Conservation (phyloP, 23 tunicate genomes). For the Diplosoma virens region DNA sequence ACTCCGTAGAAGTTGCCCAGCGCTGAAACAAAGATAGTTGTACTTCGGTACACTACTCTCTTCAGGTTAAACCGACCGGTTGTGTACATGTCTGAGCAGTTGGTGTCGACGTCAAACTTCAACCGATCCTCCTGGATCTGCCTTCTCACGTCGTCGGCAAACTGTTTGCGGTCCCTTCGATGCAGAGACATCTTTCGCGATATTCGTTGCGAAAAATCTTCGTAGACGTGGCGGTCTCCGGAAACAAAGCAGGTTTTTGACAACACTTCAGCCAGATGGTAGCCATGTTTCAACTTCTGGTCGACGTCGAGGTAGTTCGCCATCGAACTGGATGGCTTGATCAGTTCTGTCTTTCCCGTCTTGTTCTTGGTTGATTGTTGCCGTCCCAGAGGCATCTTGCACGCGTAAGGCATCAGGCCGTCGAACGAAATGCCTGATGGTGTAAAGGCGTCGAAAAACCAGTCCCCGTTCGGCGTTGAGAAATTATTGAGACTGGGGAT, state of each 20-base stretch:
- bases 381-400: conserved; percentile 33
- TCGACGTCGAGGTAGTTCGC: conserved; percentile 24
- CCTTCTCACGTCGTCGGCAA: conserved; percentile 2
- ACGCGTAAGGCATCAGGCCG: conserved; percentile 42
- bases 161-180: neutral
- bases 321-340: conserved; percentile 50
- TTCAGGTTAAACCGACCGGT: conserved; percentile 43
- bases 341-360: conserved; percentile 31
- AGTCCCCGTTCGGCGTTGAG: conserved; percentile 21
- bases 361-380: conserved; percentile 13
- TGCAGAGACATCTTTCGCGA: neutral
- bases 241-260: conserved; percentile 55
- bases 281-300: conserved; percentile 38
- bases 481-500: conserved; percentile 28
- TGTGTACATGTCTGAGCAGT: neutral
- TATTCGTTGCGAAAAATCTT: conserved; percentile 14
- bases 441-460: conserved; percentile 38
- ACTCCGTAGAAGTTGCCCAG: conserved; percentile 39
- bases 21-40: conserved; percentile 48
- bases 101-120: conserved; percentile 12
- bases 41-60: conserved; percentile 48
- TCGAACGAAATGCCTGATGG: conserved; percentile 44
- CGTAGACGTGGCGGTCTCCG: conserved; percentile 35
- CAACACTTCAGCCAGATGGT: conserved; percentile 47
- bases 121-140: conserved; percentile 4